Evolutionary conservation across 2,888 invertebrate species (phyloP), one percentile per base, ranked within the genome.

Genomic region (Epirrhoe tristata): DNA sequence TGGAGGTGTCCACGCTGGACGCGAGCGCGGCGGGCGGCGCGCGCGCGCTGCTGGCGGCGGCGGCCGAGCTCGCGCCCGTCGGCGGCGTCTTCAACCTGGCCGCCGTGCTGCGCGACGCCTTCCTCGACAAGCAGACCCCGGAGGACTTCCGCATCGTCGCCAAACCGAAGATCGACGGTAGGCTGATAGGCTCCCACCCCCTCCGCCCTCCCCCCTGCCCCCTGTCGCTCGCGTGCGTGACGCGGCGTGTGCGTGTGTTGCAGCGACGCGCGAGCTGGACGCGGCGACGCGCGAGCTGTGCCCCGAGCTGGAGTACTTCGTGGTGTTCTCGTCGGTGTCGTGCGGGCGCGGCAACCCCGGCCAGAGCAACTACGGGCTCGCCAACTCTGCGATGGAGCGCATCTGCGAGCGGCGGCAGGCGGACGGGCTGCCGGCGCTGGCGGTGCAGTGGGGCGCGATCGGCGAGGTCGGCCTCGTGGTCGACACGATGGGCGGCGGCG

Each of bases 361-460:
- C 5, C 99, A 99, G 93, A 95, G 97, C 69, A 99, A 99, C 93
- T 99, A 99, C 87, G 99, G 99, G 62, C 95, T 98, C 78, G 99
- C 99, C 62, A 99, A 99, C 93, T 98, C 99, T 0, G 97, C 97
- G 53, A 99, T 99, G 99, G 99, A 99, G 92, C 95, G 99, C 71
- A 96, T 99, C 71, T 97, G 97, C 86, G 99, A 98, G 93, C 95
- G 94, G 68, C 95, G 98, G 64, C 97, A 96, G 89, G 94, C 94
- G 50, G 96, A 96, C 80, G 98, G 98, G 54, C 94, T 98, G 75
- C 98, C 98, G 32, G 99, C 86, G 31, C 86, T 96, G 58, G 98
- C 99, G 51, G 97, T 99, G 78, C 99, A 99, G 90, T 99, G 99
- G 99, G 99, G 99, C 75, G 99, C 99, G 69, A 97, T 99, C 81